These are phyloP conservation scores for Apis florea DNA, from an alignment of 1,140 invertebrate genomes.

Conservation along the genomic window DNA sequence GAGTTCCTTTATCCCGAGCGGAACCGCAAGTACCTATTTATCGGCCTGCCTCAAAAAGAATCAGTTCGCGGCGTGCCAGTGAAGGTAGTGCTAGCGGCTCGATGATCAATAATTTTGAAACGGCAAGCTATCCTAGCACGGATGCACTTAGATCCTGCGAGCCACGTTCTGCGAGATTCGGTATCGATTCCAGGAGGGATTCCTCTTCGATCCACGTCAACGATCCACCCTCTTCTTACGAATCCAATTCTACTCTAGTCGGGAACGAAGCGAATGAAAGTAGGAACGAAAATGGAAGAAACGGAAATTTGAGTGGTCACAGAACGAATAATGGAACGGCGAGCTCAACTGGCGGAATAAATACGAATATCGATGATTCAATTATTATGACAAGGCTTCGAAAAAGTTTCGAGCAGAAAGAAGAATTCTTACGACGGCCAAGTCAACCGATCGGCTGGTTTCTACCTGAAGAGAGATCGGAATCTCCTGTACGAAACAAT, in stretches of 20 bases:
- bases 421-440: constrained; percentile 90
- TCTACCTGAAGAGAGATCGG: constrained; percentile 59
- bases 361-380: constrained; percentile 80
- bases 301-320: constrained; percentile 78
- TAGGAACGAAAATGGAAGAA: constrained; percentile 78
- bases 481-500: constrained; percentile 44
- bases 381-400: constrained; percentile 86
- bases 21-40: constrained; percentile 81
- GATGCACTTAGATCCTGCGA: constrained; percentile 69
- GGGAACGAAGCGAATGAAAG: constrained; percentile 77
- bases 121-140: constrained; percentile 72
- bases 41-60: constrained; percentile 72
- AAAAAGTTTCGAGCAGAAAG: constrained; percentile 92
- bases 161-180: constrained; percentile 74
- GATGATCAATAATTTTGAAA: constrained; percentile 74
- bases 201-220: constrained; percentile 83
- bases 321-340: background rate
- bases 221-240: constrained; percentile 84
- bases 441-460: constrained; percentile 84
- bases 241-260: constrained; percentile 83
- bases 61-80: constrained; percentile 78
- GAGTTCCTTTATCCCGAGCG: constrained; percentile 76
- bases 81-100: constrained; percentile 79
- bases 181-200: constrained; percentile 80
- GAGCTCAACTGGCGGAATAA: background rate